A percentile compares a stretch with the other conserved stretches of the same genome.
These are phyloP conservation scores for Botrylloides violaceus DNA, from an alignment of 23 tunicate species.

Conservation along the genomic window DNA sequence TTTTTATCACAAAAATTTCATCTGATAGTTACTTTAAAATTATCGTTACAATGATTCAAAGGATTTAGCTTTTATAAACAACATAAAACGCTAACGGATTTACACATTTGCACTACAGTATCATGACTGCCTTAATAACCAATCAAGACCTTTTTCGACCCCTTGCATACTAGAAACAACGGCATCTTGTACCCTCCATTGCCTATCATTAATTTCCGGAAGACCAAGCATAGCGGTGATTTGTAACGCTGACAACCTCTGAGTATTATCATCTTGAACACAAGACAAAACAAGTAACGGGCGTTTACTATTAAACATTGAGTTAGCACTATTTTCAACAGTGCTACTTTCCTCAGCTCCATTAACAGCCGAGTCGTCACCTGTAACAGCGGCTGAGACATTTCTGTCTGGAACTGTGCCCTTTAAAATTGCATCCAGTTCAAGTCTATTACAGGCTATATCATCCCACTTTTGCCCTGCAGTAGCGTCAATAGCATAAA, in stretches of 20 bases:
- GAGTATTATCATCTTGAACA: not conserved
- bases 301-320: not conserved
- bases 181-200: constrained; percentile 86
- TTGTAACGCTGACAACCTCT: constrained; percentile 52
- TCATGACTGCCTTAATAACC: constrained; percentile 66
- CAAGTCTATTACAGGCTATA: constrained; percentile 42
- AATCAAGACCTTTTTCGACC: constrained; percentile 63
- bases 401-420: constrained; percentile 19
- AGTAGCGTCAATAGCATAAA: constrained; percentile 84
- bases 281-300: constrained; percentile 68
- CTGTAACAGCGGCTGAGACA: not conserved
- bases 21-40: too few relatives aligned
- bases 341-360: constrained; percentile 3
- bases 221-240: constrained; percentile 53
- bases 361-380: constrained; percentile 13
- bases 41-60: too few relatives aligned
- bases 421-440: constrained; percentile 48
- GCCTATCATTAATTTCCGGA: constrained; percentile 53
- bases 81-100: too few relatives aligned
- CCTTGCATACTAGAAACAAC: constrained; percentile 64
- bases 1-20: too few relatives aligned
- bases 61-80: too few relatives aligned
- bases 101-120: not conserved
- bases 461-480: constrained; percentile 29
- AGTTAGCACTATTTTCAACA: not conserved